These are phyloP conservation scores for Meloidogyne exigua DNA, from an alignment of 1,140 invertebrate species.

Conservation along the genomic window DNA sequence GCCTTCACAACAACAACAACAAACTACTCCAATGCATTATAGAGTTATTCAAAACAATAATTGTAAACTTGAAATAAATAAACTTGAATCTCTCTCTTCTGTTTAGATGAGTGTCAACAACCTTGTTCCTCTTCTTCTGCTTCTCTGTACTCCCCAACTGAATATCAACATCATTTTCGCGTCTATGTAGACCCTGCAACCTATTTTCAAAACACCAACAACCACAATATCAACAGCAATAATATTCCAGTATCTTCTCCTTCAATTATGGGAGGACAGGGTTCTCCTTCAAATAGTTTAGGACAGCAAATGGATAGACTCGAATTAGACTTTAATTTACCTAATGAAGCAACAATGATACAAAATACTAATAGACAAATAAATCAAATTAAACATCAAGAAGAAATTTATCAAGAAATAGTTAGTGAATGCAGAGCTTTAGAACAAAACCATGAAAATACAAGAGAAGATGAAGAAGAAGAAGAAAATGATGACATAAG, in stretches of 20 bases:
- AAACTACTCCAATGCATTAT: not conserved
- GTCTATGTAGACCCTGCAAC: not conserved
- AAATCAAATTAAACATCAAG: slow-evolving; percentile 30
- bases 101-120: slow-evolving; percentile 14
- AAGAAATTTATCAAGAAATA: slow-evolving; percentile 47
- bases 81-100: no score
- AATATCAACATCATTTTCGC: not conserved
- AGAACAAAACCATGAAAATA: slow-evolving; percentile 15
- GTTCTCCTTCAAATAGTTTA: not conserved
- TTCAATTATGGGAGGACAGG: not conserved
- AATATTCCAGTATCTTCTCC: not conserved
- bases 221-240: no score
- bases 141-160: not conserved
- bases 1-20: slow-evolving; percentile 13
- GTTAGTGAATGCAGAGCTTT: slow-evolving; percentile 44
- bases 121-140: slow-evolving; percentile 17
- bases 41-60: not conserved
- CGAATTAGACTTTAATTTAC: not conserved
- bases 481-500: not conserved
- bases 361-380: slow-evolving; percentile 11
- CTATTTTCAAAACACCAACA: not conserved
- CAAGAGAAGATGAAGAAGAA: not conserved
- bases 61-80: no score
- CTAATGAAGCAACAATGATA: not conserved
- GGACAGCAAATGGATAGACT: not conserved